Percentiles rank a stretch among this genome's conserved stretches.
phyloP scores from a whole-genome alignment of 2,888 invertebrate genomes.

The Cryptophagus acutangulus region DNA sequence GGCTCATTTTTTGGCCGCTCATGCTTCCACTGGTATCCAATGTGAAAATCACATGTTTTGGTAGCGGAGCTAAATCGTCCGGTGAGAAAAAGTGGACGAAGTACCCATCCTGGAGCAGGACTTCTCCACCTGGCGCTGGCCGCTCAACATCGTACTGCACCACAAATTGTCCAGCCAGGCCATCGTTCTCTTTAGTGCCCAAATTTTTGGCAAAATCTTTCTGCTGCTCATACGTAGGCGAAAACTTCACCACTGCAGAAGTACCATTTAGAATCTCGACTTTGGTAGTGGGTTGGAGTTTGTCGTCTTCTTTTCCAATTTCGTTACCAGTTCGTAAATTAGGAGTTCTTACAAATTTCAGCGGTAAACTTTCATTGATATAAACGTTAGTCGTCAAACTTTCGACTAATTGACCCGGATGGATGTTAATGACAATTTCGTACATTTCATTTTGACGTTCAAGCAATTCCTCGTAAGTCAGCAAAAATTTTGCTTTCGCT shows the following conservation, averaged over 20 bases:
- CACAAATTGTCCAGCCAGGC: conserved; percentile 18
- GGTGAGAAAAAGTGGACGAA: conserved; percentile 53
- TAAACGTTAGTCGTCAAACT: conserved; percentile 51
- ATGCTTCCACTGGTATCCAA: conserved; percentile 53
- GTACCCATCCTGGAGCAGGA: conserved; percentile 39
- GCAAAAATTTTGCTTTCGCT: conserved; percentile 58
- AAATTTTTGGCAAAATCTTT: conserved; percentile 10
- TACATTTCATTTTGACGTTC: conserved; percentile 58
- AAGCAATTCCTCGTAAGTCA: conserved; percentile 67
- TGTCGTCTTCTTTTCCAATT: conserved; percentile 14
- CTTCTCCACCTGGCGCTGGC: conserved; percentile 17
- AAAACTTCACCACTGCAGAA: conserved; percentile 12
- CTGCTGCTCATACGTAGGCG: conserved; percentile 10
- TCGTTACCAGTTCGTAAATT: conserved; percentile 21
- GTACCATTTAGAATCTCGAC: conserved; percentile 14
- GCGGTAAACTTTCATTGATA: conserved; percentile 57
- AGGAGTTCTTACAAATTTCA: conserved; percentile 41
- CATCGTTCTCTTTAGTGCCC: conserved; percentile 14
- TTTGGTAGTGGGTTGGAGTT: conserved; percentile 10
- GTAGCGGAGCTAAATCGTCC: conserved; percentile 36
- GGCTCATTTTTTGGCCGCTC: conserved; percentile 46
- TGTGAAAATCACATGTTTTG: conserved; percentile 51
- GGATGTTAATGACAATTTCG: conserved; percentile 62
- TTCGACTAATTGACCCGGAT: conserved; percentile 59
- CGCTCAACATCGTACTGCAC: conserved; percentile 20